A percentile compares a stretch with the other conserved stretches of the same genome.
Evolutionary conservation across 2,113 vertebrate genomes (phyloP).

Genomic region (Zosterops pallidus): DNA sequence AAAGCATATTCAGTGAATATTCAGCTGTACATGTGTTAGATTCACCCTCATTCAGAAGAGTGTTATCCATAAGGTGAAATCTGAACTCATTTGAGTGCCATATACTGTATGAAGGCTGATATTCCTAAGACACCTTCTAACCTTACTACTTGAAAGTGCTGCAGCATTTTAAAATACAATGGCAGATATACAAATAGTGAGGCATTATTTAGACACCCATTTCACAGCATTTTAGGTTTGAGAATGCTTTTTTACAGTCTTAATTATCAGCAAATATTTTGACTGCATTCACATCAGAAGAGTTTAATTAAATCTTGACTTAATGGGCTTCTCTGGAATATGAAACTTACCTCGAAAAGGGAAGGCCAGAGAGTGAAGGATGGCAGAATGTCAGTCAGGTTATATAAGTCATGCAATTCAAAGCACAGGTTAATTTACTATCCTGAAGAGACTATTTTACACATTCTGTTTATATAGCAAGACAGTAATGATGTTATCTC

Average conservation of each 20-base stretch:
- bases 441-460: constrained; percentile 10
- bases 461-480: constrained; percentile 46
- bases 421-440: neutral
- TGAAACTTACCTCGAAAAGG: neutral
- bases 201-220: neutral
- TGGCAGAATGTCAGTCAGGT: constrained; percentile 19
- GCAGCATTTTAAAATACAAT: neutral
- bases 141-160: neutral
- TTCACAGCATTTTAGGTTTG: neutral
- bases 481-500: constrained; percentile 40
- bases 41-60: neutral
- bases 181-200: neutral
- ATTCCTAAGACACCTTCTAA: neutral
- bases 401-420: constrained; percentile 4
- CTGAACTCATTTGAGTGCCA: neutral
- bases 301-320: neutral
- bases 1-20: neutral
- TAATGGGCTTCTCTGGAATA: neutral
- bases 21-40: neutral
- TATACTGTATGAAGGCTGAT: neutral
- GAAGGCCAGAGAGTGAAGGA: neutral
- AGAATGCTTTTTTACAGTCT: neutral
- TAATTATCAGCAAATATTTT: neutral
- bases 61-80: neutral
- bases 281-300: neutral